Percentiles rank a stretch among this genome's conserved stretches.
Evolutionary conservation across 2,888 invertebrate species (phyloP).

Genomic region (Nymphalis urticae): DNA sequence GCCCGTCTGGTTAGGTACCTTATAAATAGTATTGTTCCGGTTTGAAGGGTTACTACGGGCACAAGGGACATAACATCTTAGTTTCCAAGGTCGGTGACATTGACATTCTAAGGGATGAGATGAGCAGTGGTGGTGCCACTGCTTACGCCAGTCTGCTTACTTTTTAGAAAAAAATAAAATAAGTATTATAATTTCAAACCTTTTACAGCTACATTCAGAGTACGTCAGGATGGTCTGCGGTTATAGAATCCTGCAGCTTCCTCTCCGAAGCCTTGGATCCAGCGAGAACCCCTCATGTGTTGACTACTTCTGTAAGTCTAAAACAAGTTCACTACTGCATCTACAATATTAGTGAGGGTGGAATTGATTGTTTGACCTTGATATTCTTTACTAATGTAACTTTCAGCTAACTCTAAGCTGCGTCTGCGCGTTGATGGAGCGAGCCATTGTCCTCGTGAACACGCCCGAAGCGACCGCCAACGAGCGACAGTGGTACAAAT

Average conservation of each 20-base stretch:
- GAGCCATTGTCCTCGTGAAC: conserved; percentile 58
- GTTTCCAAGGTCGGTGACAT: too few relatives aligned
- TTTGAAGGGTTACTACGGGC: too few relatives aligned
- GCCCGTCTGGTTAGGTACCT: too few relatives aligned
- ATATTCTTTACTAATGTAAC: conserved; percentile 7
- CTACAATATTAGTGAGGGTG: too few relatives aligned
- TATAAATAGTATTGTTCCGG: too few relatives aligned
- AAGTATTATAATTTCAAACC: too few relatives aligned
- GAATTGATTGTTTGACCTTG: background rate
- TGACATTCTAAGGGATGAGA: too few relatives aligned
- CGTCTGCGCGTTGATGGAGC: conserved; percentile 66
- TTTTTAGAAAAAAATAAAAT: too few relatives aligned
- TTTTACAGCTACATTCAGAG: conserved; percentile 64
- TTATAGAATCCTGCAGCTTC: conserved; percentile 65
- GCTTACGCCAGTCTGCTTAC: too few relatives aligned
- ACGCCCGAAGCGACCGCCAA: conserved; percentile 70
- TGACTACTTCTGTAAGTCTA: conserved; percentile 63
- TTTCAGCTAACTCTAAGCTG: conserved; percentile 69
- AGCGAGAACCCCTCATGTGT: conserved; percentile 66
- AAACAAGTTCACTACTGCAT: too few relatives aligned
- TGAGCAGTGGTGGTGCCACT: too few relatives aligned
- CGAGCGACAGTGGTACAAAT: conserved; percentile 79
- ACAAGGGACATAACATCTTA: too few relatives aligned
- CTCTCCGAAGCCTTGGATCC: conserved; percentile 69
- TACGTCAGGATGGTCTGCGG: conserved; percentile 67